These are phyloP conservation scores for Hafferia zeledoni DNA, from an alignment of 2,797 vertebrate genomes.

Conservation along the genomic window DNA sequence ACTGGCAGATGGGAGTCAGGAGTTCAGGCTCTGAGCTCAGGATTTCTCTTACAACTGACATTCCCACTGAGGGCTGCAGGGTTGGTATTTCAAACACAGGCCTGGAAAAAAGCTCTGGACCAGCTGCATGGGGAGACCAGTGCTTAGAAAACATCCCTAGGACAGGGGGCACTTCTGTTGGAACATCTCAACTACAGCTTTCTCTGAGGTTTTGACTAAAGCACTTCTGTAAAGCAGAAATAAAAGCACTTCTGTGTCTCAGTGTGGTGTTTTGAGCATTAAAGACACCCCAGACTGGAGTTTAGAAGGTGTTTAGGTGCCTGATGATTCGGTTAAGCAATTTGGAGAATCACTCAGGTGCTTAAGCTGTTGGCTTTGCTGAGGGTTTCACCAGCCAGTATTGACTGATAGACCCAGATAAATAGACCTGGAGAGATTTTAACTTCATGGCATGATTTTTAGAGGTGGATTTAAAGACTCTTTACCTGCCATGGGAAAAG, in stretches of 20 bases:
- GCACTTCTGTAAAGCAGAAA: neutral
- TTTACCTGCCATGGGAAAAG: neutral
- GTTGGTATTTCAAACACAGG: neutral
- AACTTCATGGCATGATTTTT: neutral
- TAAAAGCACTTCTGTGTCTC: neutral
- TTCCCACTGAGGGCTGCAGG: neutral
- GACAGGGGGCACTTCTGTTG: neutral
- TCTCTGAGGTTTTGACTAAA: neutral
- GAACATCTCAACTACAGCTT: neutral
- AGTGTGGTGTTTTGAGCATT: neutral
- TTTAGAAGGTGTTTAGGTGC: slow-evolving; percentile 2
- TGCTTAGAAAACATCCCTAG: neutral
- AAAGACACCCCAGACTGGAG: neutral
- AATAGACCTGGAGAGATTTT: neutral
- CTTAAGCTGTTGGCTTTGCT: neutral
- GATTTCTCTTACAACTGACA: neutral
- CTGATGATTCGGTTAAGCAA: neutral
- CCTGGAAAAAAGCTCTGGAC: neutral
- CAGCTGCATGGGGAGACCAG: neutral
- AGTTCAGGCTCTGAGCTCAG: neutral
- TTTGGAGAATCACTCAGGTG: neutral
- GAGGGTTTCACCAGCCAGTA: neutral
- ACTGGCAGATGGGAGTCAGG: neutral
- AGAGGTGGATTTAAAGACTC: neutral
- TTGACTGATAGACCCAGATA: neutral